phyloP scores from a whole-genome alignment of 2,113 vertebrate genomes.

The Sorex fumeus region DNA sequence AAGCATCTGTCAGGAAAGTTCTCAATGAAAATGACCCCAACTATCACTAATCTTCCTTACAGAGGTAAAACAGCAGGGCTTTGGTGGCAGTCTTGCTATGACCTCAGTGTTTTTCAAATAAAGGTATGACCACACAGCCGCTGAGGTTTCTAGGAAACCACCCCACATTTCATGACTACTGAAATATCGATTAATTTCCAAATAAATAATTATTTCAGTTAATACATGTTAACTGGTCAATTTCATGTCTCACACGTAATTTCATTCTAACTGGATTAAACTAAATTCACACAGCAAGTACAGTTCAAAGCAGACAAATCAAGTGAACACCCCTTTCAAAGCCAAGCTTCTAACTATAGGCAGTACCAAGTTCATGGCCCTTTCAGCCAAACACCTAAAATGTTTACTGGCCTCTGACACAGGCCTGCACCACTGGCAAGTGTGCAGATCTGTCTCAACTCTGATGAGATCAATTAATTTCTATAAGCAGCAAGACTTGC shows the following conservation, averaged over 20 bases:
- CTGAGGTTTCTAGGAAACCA: neutral
- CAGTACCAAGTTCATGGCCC: neutral
- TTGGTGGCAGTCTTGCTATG: too few relatives aligned
- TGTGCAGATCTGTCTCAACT: neutral
- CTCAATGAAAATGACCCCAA: neutral
- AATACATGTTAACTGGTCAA: neutral
- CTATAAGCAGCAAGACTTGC: neutral
- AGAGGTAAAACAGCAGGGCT: neutral
- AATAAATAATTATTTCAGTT: too few relatives aligned
- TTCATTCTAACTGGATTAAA: slow-evolving; percentile 2
- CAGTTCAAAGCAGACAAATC: neutral
- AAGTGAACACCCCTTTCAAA: neutral
- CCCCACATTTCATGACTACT: too few relatives aligned
- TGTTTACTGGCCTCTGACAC: neutral
- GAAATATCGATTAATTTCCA: too few relatives aligned
- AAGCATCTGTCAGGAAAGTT: neutral
- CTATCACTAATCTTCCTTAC: neutral
- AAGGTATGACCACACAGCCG: neutral
- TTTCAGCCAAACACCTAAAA: neutral
- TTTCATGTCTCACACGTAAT: neutral
- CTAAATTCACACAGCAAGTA: neutral
- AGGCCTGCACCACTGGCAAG: neutral
- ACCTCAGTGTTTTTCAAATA: neutral
- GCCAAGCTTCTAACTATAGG: neutral
- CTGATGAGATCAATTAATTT: neutral